Conservation (phyloP, 2,888 invertebrate genomes). For the Tromatobia lineatoria region DNA sequence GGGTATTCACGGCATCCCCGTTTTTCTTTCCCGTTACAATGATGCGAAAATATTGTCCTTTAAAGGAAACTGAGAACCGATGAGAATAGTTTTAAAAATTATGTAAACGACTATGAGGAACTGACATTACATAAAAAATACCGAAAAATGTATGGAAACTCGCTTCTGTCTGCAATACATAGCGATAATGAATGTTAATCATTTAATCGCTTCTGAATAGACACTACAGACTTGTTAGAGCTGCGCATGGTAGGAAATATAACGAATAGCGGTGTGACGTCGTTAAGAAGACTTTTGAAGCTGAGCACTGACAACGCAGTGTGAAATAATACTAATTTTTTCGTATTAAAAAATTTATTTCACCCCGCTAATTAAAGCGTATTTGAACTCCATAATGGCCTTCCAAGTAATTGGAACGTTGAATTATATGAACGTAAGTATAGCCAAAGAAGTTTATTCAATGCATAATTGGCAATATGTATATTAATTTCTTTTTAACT, state of each 20-base stretch:
- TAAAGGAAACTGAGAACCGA: not conserved
- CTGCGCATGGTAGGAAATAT: slow-evolving; percentile 61
- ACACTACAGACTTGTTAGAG: slow-evolving; percentile 77
- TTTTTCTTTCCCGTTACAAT: not conserved
- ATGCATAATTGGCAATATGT: no score
- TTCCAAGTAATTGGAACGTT: not conserved
- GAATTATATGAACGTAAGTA: no score
- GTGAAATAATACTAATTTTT: not conserved
- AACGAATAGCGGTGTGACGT: slow-evolving; percentile 24
- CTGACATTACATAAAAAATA: no score
- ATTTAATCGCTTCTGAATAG: slow-evolving; percentile 82
- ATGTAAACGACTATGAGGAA: not conserved
- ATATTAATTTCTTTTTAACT: no score
- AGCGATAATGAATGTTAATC: slow-evolving; percentile 84
- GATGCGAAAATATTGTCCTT: not conserved
- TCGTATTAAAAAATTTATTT: not conserved
- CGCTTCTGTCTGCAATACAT: slow-evolving; percentile 74
- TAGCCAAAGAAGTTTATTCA: no score
- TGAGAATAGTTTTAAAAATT: not conserved
- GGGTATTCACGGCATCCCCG: no score
- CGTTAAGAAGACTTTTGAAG: not conserved
- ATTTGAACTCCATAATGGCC: not conserved
- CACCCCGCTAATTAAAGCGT: not conserved
- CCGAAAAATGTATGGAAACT: not conserved
- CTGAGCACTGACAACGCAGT: not conserved